Evolutionary conservation across 2,113 vertebrate genomes (phyloP).

Genomic region (Alligator mississippiensis): DNA sequence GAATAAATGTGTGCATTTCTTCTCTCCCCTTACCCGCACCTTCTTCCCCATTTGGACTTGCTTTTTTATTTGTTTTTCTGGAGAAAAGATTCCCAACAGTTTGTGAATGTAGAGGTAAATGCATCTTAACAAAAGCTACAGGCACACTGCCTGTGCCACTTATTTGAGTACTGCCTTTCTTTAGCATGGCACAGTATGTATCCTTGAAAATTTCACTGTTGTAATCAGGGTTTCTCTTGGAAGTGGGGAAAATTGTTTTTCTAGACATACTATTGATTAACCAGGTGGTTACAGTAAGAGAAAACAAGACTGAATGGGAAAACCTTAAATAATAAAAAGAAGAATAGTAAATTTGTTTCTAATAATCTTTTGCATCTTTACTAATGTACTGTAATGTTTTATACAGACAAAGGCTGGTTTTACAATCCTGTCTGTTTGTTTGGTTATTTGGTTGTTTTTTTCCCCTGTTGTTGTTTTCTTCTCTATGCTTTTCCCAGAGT

Average conservation of each 20-base stretch:
- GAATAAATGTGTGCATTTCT: not conserved
- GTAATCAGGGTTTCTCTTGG: conserved; percentile 26
- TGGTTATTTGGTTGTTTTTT: not conserved
- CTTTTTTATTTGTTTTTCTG: conserved; percentile 13
- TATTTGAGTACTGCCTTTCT: conserved; percentile 12
- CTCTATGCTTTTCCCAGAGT: not conserved
- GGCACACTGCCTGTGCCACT: not conserved
- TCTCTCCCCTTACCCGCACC: not conserved
- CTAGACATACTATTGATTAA: conserved; percentile 19
- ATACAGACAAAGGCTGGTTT: not conserved
- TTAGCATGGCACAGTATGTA: not conserved
- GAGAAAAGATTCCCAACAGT: not conserved
- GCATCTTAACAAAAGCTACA: not conserved
- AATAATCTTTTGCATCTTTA: not conserved
- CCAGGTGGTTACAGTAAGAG: not conserved
- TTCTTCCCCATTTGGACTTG: not conserved
- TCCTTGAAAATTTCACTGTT: conserved; percentile 47
- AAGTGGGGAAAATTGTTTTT: not conserved
- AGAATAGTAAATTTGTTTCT: not conserved
- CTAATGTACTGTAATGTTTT: not conserved
- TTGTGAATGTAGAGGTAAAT: not conserved
- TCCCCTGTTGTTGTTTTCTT: not conserved
- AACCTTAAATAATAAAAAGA: not conserved
- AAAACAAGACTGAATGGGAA: not conserved
- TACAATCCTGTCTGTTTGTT: not conserved